phyloP scores from a whole-genome alignment of 2,113 vertebrate genomes.

The Glaucomys volans region DNA sequence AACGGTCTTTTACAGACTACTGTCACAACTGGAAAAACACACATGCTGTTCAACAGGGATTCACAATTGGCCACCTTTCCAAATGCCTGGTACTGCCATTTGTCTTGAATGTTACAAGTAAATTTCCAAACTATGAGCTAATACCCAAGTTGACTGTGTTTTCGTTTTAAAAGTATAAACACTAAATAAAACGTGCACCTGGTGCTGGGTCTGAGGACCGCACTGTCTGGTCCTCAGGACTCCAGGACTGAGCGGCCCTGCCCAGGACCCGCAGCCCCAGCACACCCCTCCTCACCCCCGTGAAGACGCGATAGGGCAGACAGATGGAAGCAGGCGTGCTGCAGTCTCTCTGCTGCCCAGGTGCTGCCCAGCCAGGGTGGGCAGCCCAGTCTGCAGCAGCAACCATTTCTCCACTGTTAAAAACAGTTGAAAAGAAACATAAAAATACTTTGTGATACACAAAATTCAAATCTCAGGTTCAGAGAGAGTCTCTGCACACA shows the following conservation, averaged over 20 bases:
- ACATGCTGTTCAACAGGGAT: background rate
- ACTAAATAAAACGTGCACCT: background rate
- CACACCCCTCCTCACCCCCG: no score
- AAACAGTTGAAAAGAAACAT: background rate
- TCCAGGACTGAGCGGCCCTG: no score
- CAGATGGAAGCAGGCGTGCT: no score
- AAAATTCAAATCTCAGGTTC: fast-evolving
- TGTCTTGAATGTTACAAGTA: background rate
- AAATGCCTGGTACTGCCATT: background rate
- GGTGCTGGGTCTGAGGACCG: no score
- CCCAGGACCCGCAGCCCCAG: no score
- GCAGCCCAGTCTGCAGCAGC: no score
- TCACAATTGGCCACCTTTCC: background rate
- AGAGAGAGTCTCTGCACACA: fast-evolving
- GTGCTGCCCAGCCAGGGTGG: no score
- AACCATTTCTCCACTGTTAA: background rate
- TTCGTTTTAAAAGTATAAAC: background rate
- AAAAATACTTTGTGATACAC: fast-evolving
- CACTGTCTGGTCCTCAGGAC: no score
- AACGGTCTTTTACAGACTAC: fast-evolving
- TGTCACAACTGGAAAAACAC: background rate
- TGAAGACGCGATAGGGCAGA: no score
- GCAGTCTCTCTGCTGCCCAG: no score
- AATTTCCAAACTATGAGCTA: background rate
- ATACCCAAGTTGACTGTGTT: no score